phyloP scores from a whole-genome alignment of 1,140 invertebrate genomes.

The Drosophila paulistorum region DNA sequence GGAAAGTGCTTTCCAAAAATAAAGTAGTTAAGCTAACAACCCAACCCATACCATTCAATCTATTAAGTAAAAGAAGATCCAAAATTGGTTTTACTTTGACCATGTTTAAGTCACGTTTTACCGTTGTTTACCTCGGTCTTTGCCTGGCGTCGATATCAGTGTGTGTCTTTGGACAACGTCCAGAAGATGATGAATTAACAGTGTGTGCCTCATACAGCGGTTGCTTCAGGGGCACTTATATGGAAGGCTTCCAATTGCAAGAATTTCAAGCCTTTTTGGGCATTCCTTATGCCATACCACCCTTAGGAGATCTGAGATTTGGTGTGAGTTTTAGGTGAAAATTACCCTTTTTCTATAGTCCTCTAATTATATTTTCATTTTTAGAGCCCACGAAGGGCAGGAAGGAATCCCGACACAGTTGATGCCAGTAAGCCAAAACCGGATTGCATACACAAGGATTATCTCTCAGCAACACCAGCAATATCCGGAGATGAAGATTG shows the following conservation, averaged over 20 bases:
- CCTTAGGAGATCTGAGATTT: slow-evolving; percentile 57
- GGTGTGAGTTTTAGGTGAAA: slow-evolving; percentile 40
- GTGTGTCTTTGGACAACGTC: no score
- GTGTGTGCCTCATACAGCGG: slow-evolving; percentile 42
- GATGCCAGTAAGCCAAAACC: slow-evolving; percentile 49
- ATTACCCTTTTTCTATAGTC: no score
- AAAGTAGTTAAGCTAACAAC: background rate
- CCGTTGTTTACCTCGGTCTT: no score
- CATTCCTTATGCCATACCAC: slow-evolving; percentile 67
- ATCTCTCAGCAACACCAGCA: slow-evolving; percentile 48
- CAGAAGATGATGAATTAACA: slow-evolving; percentile 18
- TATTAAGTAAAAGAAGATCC: no score
- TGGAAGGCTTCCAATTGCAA: slow-evolving; percentile 51
- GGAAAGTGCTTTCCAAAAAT: background rate
- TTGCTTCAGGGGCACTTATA: slow-evolving; percentile 52
- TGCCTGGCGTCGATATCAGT: no score
- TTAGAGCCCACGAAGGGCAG: slow-evolving; percentile 15
- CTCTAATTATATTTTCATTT: background rate
- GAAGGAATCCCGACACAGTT: slow-evolving; percentile 36
- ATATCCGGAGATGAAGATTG: slow-evolving; percentile 85
- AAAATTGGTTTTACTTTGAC: no score
- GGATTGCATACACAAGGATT: slow-evolving; percentile 72
- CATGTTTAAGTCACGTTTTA: background rate
- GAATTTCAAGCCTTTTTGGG: slow-evolving; percentile 64
- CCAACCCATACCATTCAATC: background rate